Conservation (phyloP, 2,797 vertebrate species). For the Crocidura indochinensis region DNA sequence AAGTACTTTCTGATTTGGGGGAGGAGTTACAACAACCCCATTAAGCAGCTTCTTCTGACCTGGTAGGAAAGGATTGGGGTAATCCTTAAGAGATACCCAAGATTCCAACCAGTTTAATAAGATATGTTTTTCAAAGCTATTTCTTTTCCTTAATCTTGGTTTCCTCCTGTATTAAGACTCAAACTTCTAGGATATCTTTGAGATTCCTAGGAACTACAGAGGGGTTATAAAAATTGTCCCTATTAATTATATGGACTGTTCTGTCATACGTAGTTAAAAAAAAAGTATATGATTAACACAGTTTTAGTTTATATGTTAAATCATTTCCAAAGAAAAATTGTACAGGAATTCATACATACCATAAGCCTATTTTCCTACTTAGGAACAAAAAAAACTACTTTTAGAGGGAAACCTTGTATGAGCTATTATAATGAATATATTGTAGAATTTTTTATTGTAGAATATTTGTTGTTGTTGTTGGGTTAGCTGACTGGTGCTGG, state of each 20-base stretch:
- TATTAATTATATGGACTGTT: conserved; percentile 18
- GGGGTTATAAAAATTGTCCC: not conserved
- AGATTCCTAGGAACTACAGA: conserved; percentile 1
- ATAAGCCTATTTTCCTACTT: not conserved
- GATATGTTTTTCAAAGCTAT: conserved; percentile 17
- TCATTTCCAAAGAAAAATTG: conserved; percentile 46
- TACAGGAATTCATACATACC: not conserved
- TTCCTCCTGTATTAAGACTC: not conserved
- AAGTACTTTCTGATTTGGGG: conserved; percentile 8
- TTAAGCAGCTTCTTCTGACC: conserved; percentile 31
- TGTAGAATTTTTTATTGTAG: no score
- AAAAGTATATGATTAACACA: conserved; percentile 17
- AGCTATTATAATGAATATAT: no score
- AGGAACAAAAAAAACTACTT: conserved; percentile 33
- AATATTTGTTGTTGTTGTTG: not conserved
- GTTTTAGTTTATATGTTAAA: not conserved
- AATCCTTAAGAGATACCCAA: not conserved
- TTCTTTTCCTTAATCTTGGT: not conserved
- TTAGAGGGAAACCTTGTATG: not conserved
- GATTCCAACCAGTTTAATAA: not conserved
- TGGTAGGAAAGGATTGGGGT: conserved; percentile 13
- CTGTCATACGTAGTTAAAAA: conserved; percentile 18
- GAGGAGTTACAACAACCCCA: not conserved
- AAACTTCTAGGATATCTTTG: not conserved
- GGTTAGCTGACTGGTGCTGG: no score